Evolutionary conservation across 2,888 invertebrate species (phyloP), one percentile per base, ranked within the genome.

Genomic region (Rhamphomyia laevipes): DNA sequence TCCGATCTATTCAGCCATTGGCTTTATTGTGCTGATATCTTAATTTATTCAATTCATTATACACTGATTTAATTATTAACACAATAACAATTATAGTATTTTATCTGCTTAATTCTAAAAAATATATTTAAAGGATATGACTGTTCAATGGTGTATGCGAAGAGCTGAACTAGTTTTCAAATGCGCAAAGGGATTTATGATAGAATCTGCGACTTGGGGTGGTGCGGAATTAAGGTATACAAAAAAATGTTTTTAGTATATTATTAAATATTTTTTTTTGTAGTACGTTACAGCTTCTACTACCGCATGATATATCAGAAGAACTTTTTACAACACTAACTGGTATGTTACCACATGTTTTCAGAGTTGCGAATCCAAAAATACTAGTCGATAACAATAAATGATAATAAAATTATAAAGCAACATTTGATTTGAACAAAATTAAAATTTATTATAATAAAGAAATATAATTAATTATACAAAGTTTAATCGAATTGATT

Each of bases 111-210:
- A n/a, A n/a, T n/a, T n/a, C n/a, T n/a, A n/a, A n/a, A n/a, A n/a
- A n/a, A n/a, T n/a, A n/a, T 23, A 33, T 45, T 59, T 62, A n/a
- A 60, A 86, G 84, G 89, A 90, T 65, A 90, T 94, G 91, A 96
- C 95, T 0, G 85, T 93, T 47, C 82, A 86, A 33, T 99, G 97
- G 97, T 97, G 96, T 71, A 79, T 88, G 63, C 87, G 92, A 61
- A 76, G 97, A 60, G 96, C 97, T 1, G 99, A 99, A 73, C 75
- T 99, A 55, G 88, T 99, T 51, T 92, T 96, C 64, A 99, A 99
- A 73, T 99, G 99, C 73, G 90, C 95, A 47, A 99, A 99, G 74
- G 99, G 99, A 4, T 99, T 97, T 72, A 90, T 99, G 89, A 93
- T 99, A 70, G 99, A 99, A 76, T 91, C 93, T 77, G 86, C 89